A percentile compares a stretch with the other conserved stretches of the same genome.
These are phyloP conservation scores for Heterotis niloticus DNA, from an alignment of 2,113 vertebrate species.

Conservation along the genomic window DNA sequence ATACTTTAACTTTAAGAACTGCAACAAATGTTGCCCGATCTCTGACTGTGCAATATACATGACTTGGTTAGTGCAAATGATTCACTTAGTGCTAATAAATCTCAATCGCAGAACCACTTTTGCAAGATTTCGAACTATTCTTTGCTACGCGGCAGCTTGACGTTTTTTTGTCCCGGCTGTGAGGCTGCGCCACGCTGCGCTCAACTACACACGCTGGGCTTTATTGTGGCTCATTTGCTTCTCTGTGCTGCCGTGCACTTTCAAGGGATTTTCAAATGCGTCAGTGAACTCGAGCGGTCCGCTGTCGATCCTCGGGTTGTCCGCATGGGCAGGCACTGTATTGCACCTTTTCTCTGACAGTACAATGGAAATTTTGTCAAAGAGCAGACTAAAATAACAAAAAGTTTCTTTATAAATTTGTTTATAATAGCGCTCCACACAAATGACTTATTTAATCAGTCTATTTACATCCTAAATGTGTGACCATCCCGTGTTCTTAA, in stretches of 20 bases:
- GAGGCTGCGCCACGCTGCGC: slow-evolving; percentile 28
- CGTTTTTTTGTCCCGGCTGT: background rate
- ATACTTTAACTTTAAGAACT: background rate
- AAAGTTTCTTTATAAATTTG: slow-evolving; percentile 33
- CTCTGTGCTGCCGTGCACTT: slow-evolving; percentile 39
- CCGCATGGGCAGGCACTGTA: slow-evolving; percentile 25
- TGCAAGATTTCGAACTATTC: background rate
- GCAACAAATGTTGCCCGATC: background rate
- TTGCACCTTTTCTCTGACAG: slow-evolving; percentile 26
- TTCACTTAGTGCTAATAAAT: slow-evolving; percentile 26
- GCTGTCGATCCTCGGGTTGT: slow-evolving; percentile 30
- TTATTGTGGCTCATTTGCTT: slow-evolving; percentile 42
- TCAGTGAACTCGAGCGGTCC: slow-evolving; percentile 36
- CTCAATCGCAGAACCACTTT: slow-evolving; percentile 5
- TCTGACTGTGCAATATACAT: slow-evolving; percentile 17
- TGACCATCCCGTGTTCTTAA: slow-evolving; percentile 43
- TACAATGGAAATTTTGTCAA: slow-evolving; percentile 40
- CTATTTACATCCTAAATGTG: slow-evolving; percentile 61
- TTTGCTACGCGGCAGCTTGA: background rate
- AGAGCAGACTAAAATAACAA: slow-evolving; percentile 40
- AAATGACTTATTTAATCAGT: slow-evolving; percentile 59
- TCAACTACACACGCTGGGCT: slow-evolving; percentile 34
- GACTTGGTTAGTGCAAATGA: slow-evolving; percentile 34
- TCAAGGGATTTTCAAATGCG: slow-evolving; percentile 37
- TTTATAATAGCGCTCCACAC: slow-evolving; percentile 58